Base-by-base conservation (phyloP, 2,888 invertebrate species). In the Synanthedon vespiformis region DNA sequence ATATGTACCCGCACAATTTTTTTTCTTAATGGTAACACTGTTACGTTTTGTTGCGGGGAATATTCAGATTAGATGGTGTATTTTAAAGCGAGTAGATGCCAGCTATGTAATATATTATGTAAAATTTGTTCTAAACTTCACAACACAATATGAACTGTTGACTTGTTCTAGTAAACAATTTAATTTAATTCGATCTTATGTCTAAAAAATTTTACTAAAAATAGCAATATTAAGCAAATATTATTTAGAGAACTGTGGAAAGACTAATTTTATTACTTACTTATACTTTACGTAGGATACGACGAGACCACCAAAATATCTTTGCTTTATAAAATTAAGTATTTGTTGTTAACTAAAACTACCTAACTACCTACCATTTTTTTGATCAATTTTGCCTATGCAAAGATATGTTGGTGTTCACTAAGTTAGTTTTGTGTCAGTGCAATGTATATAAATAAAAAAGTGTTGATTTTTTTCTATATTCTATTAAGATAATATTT, bases 391-490 rank as follows among this genome's bases (percentile, higher is more conserved):
- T 44, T 44, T 12, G 44, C 14, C 44, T 44, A 44, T 44, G 44
- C 44, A 14, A 44, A 44, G 44, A 44, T 44, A 44, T 44, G 14
- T 44, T 44, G 44, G 44, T 44, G 44, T 44, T 6, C 6, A 14
- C 14, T 44, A 12, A 44, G 6, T 44, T 13, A 44, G n/a, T 11
- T 44, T 44, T 48, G 40, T 48, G 18, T 54, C 61, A 65, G 74
- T 77, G 77, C 77, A 77, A 76, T 74, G 61, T 70, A 70, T 67
- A 62, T 55, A 44, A 34, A 34, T 66, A 69, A 63, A 65, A 60
- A 70, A 67, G 67, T 74, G 73, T 75, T 76, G 62, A 66, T 70
- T 72, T 67, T 68, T 71, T 72, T 69, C 68, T 71, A 72, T 73
- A 72, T 57, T 58, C 58, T 60, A 60, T 57, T 57, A 53, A 55